Conservation (phyloP, 2,888 invertebrate genomes). For the Cyrtodaria siliqua region DNA sequence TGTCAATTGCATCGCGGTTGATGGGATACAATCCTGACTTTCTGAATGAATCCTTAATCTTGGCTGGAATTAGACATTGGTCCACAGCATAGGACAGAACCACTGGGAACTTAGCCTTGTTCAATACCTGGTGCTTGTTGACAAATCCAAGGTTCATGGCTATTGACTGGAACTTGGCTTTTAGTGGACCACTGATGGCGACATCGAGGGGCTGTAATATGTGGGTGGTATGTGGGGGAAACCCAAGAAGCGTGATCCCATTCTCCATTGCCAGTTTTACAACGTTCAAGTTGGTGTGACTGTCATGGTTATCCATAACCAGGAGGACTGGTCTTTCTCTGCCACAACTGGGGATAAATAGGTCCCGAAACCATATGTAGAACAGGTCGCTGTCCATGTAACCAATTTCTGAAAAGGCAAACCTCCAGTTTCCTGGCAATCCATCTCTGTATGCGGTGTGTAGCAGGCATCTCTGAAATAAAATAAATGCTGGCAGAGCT, state of each 20-base stretch:
- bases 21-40: too few species aligned
- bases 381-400: slow-evolving; percentile 34
- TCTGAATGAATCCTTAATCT: too few species aligned
- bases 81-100: too few species aligned
- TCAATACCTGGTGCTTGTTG: neutral
- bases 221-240: too few species aligned
- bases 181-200: too few species aligned
- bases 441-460: slow-evolving; percentile 10
- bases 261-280: slow-evolving; percentile 11
- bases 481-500: slow-evolving; percentile 26
- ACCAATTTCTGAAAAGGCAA: slow-evolving; percentile 5
- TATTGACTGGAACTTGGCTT: too few species aligned
- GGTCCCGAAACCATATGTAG: slow-evolving; percentile 5
- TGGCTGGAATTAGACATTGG: too few species aligned
- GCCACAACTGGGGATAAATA: slow-evolving; percentile 19
- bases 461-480: slow-evolving; percentile 10
- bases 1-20: too few species aligned
- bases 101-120: too few species aligned
- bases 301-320: slow-evolving; percentile 29
- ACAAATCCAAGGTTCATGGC: slow-evolving; percentile 12
- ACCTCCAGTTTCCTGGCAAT: slow-evolving; percentile 16
- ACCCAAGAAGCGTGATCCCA: neutral
- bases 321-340: neutral
- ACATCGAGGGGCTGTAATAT: too few species aligned
- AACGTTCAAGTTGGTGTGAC: slow-evolving; percentile 5